Percentiles rank a stretch among this genome's conserved stretches.
Conservation (phyloP, 2,888 invertebrate genomes). For the Lochmaea capreae region DNA sequence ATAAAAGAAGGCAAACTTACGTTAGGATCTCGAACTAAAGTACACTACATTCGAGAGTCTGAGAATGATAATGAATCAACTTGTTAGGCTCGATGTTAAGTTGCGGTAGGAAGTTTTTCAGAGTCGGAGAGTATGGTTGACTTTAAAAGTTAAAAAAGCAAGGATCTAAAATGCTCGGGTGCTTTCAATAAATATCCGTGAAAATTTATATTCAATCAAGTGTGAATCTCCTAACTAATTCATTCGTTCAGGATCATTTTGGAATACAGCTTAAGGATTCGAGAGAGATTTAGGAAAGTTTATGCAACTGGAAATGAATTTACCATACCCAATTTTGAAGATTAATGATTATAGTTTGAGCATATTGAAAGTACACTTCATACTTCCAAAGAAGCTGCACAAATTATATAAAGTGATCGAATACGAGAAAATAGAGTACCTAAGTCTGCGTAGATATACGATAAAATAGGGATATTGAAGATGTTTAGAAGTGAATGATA, state of each 20-base stretch:
- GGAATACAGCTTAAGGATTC: not conserved
- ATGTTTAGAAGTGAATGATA: too few species aligned
- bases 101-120: not conserved
- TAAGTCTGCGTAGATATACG: too few species aligned
- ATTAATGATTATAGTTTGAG: too few species aligned
- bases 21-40: slow-evolving; percentile 18
- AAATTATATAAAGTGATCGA: too few species aligned
- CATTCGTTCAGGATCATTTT: not conserved
- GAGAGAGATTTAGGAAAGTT: not conserved
- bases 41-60: slow-evolving; percentile 19
- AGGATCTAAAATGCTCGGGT: not conserved
- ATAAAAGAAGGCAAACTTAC: slow-evolving; percentile 23
- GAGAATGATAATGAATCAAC: slow-evolving; percentile 20
- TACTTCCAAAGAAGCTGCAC: too few species aligned
- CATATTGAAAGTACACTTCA: too few species aligned
- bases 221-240: not conserved
- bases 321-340: not conserved
- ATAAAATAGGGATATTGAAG: too few species aligned
- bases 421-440: too few species aligned
- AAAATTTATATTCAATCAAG: not conserved
- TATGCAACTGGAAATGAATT: not conserved
- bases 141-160: not conserved
- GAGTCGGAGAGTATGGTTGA: not conserved
- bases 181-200: not conserved
- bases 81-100: slow-evolving; percentile 10